Evolutionary conservation across 2,113 vertebrate species (phyloP).

Genomic region (Oncorhynchus gorbuscha): DNA sequence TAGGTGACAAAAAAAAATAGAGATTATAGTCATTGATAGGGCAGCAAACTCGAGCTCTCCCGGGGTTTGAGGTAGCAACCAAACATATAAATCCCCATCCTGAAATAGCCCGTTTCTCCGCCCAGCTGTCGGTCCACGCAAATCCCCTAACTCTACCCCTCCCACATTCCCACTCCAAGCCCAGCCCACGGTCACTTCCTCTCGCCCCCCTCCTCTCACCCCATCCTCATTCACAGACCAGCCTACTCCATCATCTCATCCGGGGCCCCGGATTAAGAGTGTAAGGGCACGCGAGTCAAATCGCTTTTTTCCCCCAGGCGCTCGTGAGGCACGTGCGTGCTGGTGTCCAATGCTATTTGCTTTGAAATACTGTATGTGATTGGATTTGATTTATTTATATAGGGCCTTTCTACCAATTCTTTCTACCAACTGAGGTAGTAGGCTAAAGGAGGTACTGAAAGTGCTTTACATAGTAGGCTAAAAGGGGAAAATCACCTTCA

Average conservation of each 20-base stretch:
- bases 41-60: slow-evolving; percentile 50
- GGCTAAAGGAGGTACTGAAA: too few species aligned
- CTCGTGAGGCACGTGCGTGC: slow-evolving; percentile 35
- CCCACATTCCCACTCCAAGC: slow-evolving; percentile 60
- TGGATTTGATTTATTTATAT: slow-evolving; percentile 20
- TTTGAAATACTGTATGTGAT: slow-evolving; percentile 29
- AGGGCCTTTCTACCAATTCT: too few species aligned
- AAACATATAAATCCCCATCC: slow-evolving; percentile 74
- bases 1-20: background rate
- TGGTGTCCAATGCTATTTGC: slow-evolving; percentile 35
- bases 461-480: too few species aligned
- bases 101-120: slow-evolving; percentile 75
- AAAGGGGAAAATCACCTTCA: too few species aligned
- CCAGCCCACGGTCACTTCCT: slow-evolving; percentile 62
- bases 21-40: slow-evolving; percentile 56
- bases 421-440: too few species aligned
- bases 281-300: slow-evolving; percentile 41
- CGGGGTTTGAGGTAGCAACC: slow-evolving; percentile 73
- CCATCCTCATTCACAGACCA: slow-evolving; percentile 38
- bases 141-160: slow-evolving; percentile 71
- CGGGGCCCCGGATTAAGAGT: slow-evolving; percentile 53
- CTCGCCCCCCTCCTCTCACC: slow-evolving; percentile 40
- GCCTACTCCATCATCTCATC: slow-evolving; percentile 36
- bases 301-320: slow-evolving; percentile 29
- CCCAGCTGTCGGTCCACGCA: slow-evolving; percentile 73